Percentiles rank a stretch among this genome's conserved stretches.
Evolutionary conservation across 1,140 invertebrate species (phyloP).

Genomic region (Mamestra configurata): DNA sequence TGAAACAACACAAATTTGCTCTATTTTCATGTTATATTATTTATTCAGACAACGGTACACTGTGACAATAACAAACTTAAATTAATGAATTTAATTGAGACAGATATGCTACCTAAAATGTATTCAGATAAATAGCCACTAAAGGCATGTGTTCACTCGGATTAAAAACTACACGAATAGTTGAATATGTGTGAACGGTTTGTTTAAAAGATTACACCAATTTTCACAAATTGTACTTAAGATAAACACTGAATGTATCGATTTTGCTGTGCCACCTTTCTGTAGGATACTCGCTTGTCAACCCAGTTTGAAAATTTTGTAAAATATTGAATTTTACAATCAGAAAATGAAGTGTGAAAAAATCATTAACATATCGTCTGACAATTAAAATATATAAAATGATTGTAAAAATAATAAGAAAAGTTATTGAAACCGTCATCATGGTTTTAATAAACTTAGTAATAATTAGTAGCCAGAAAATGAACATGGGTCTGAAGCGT

Average conservation of each 20-base stretch:
- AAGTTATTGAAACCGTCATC: no score
- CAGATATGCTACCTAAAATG: constrained; percentile 64
- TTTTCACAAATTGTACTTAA: constrained; percentile 67
- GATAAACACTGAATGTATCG: constrained; percentile 59
- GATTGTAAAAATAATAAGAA: not conserved
- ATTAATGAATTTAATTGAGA: constrained; percentile 80
- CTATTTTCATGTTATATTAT: constrained; percentile 83
- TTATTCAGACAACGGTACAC: constrained; percentile 86
- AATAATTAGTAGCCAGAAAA: not conserved
- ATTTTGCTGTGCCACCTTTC: constrained; percentile 37
- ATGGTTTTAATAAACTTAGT: no score
- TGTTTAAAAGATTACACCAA: constrained; percentile 72
- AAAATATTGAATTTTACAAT: constrained; percentile 2
- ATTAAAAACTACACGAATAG: constrained; percentile 69
- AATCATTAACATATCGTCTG: not conserved
- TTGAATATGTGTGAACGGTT: constrained; percentile 58
- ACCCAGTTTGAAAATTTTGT: not conserved
- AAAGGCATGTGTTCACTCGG: constrained; percentile 70
- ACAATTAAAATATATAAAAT: not conserved
- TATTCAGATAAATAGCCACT: constrained; percentile 72
- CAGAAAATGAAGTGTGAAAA: not conserved
- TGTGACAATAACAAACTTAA: constrained; percentile 86
- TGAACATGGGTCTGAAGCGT: constrained; percentile 19
- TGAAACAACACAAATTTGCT: constrained; percentile 76
- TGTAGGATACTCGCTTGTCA: constrained; percentile 30